These are phyloP conservation scores for Phrynosoma blainvillii DNA, from an alignment of 2,113 vertebrate species.

Conservation along the genomic window DNA sequence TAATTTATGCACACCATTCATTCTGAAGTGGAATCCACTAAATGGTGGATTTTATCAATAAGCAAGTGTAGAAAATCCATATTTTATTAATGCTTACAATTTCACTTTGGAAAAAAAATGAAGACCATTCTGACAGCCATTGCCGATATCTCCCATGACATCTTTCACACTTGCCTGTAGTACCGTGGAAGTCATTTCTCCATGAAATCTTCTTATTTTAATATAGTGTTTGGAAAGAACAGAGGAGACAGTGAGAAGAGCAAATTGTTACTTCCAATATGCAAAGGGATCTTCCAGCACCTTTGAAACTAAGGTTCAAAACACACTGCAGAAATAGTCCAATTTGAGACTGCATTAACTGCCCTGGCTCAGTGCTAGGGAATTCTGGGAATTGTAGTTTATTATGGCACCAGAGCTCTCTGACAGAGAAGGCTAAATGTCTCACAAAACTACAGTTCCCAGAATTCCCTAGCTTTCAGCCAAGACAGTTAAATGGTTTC, in stretches of 20 bases:
- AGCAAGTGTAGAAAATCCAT: not conserved
- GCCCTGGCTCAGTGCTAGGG: too few relatives aligned
- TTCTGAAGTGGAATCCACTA: not conserved
- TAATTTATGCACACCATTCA: not conserved
- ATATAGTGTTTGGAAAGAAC: constrained; percentile 2
- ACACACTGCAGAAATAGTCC: too few relatives aligned
- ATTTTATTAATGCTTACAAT: not conserved
- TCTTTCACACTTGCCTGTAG: not conserved
- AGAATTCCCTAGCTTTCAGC: too few relatives aligned
- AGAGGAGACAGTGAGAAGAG: constrained; percentile 14
- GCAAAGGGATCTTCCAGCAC: too few relatives aligned
- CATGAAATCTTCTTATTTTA: not conserved
- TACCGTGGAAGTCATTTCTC: not conserved
- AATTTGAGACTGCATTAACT: too few relatives aligned
- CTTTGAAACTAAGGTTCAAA: too few relatives aligned
- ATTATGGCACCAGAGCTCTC: too few relatives aligned
- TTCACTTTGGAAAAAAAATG: not conserved
- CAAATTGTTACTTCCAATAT: not conserved
- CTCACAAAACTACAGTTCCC: too few relatives aligned
- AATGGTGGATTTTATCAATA: not conserved
- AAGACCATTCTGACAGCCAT: not conserved
- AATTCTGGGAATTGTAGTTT: too few relatives aligned
- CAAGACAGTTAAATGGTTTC: too few relatives aligned
- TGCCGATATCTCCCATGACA: not conserved
- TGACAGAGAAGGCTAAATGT: too few relatives aligned